Conservation (phyloP, 2,888 invertebrate species). For the Zaprionus lineosus region DNA sequence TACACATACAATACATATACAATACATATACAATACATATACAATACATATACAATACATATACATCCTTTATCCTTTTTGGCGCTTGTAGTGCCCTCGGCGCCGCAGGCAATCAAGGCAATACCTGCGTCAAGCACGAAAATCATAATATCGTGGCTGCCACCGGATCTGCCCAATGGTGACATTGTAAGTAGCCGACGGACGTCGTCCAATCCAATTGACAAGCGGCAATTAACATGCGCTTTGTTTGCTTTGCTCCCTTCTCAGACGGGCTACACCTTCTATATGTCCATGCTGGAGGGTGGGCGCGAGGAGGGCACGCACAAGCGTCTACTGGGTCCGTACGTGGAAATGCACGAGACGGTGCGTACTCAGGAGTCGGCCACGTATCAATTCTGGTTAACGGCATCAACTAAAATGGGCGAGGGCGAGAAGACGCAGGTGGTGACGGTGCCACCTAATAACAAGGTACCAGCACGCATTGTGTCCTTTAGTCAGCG, state of each 20-base stretch:
- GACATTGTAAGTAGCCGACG: slow-evolving; percentile 85
- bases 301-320: slow-evolving; percentile 91
- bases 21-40: too few species aligned
- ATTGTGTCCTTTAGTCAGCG: slow-evolving; percentile 94
- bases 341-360: slow-evolving; percentile 88
- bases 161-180: slow-evolving; percentile 92
- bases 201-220: slow-evolving; percentile 9
- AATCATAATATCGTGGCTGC: slow-evolving; percentile 94
- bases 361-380: slow-evolving; percentile 88
- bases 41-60: too few species aligned
- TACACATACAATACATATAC: too few species aligned
- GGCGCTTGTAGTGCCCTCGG: slow-evolving; percentile 88
- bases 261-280: slow-evolving; percentile 88
- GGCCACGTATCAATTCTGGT: slow-evolving; percentile 88
- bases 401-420: slow-evolving; percentile 90
- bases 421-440: slow-evolving; percentile 93
- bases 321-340: slow-evolving; percentile 88
- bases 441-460: slow-evolving; percentile 89
- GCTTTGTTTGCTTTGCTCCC: slow-evolving; percentile 1
- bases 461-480: slow-evolving; percentile 91
- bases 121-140: slow-evolving; percentile 92
- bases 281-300: slow-evolving; percentile 91
- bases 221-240: slow-evolving; percentile 13
- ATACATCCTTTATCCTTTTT: slow-evolving; percentile 15
- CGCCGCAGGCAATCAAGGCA: slow-evolving; percentile 95